Base-by-base conservation (phyloP, 2,888 invertebrate genomes). In the Pammene fasciana region DNA sequence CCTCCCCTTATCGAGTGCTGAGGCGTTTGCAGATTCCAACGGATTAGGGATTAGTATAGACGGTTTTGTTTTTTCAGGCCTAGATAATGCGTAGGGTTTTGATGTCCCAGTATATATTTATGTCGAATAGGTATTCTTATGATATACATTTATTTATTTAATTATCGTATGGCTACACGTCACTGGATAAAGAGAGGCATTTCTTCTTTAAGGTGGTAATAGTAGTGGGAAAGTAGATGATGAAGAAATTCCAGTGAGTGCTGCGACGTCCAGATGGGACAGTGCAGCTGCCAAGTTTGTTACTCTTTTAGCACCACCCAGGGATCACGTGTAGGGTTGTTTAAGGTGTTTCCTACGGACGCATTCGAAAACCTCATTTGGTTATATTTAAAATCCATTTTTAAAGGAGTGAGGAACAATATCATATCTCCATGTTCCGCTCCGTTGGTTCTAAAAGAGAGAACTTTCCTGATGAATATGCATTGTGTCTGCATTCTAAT, bases 41-140 rank as follows among this genome's bases (percentile, higher is more conserved):
- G 54, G 67, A 60, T 67, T 67, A 60, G 36, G 41, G 43, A 52
- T 48, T 1, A 11, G 11, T 60, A 60, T 34, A 60, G 16, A 46
- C 14, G 11, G 34, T 5, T 10, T 26, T 8, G 5, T 60, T 34
- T 45, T 59, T 45, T 2, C 55, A 36, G 14, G 18, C 10, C 26
- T 8, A n/a, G 9, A 52, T 48, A 14, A 46, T 13, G 43, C 43
- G 0, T 14, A n/a, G 14, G 46, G 46, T 14, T 46, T 43, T 43
- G 1, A 43, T 9, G 4, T 26, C 26, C 26, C 26, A 26, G 26
- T 26, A 26, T 4, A 26, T 26, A 26, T 4, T 7, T 38, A 9
- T 9, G 0, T 38, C 38, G 6, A 9, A 9, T 38, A n/a, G n/a
- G n/a, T n/a, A n/a, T n/a, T n/a, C n/a, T n/a, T n/a, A n/a, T n/a